These are phyloP conservation scores for Megaustenia siamemsis DNA, from an alignment of 2,888 invertebrate species.

Conservation along the genomic window DNA sequence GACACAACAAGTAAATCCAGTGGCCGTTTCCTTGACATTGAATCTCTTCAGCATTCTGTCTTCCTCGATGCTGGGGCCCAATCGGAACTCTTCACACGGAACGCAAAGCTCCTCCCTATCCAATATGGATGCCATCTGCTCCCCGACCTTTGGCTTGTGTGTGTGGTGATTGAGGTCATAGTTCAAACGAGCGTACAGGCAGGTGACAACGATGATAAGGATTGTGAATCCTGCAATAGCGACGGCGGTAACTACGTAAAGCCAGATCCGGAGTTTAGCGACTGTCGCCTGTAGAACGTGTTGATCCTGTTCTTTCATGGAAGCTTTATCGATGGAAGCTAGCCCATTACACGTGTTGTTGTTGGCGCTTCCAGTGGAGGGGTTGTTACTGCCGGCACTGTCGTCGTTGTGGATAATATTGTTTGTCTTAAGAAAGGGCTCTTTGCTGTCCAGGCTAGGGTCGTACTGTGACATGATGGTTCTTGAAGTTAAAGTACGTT, in stretches of 20 bases:
- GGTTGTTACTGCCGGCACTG: background rate
- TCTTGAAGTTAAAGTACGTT: background rate
- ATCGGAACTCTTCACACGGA: conserved; percentile 67
- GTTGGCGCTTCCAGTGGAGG: background rate
- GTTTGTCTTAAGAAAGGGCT: conserved; percentile 37
- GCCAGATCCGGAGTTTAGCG: conserved; percentile 60
- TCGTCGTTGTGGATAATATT: background rate
- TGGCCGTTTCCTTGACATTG: conserved; percentile 63
- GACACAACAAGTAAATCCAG: conserved; percentile 69
- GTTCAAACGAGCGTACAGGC: conserved; percentile 70
- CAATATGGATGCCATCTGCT: conserved; percentile 70
- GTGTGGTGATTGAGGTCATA: conserved; percentile 70
- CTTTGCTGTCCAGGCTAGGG: conserved; percentile 43
- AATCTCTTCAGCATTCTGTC: conserved; percentile 69
- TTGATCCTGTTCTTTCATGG: background rate
- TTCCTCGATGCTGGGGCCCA: conserved; percentile 73
- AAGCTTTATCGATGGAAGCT: background rate
- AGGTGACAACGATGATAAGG: conserved; percentile 67
- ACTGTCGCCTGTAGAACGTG: conserved; percentile 49
- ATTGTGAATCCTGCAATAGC: conserved; percentile 67
- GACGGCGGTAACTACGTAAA: conserved; percentile 65
- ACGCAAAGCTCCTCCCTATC: conserved; percentile 73
- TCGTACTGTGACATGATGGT: conserved; percentile 44
- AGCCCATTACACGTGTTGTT: conserved; percentile 29
- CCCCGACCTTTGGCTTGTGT: conserved; percentile 74